Evolutionary conservation across 1,140 invertebrate species (phyloP).

Genomic region (Drosophila santomea): DNA sequence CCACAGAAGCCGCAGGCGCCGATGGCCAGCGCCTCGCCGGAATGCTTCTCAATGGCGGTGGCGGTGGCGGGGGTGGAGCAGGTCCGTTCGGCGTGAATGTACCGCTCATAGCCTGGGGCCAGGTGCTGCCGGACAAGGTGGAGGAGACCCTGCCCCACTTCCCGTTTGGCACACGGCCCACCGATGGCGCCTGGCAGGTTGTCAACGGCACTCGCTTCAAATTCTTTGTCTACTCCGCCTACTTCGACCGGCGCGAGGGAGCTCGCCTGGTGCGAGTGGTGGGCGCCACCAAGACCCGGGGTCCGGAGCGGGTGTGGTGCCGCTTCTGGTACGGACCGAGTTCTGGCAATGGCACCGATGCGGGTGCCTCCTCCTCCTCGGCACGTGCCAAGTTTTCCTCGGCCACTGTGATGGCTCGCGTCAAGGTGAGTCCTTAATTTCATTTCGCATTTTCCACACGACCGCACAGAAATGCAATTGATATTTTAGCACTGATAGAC

Average conservation of each 20-base stretch:
- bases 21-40: slow-evolving; percentile 77
- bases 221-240: slow-evolving; percentile 96
- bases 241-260: slow-evolving; percentile 91
- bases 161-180: slow-evolving; percentile 85
- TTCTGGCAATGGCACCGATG: slow-evolving; percentile 57
- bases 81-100: slow-evolving; percentile 62
- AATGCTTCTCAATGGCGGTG: slow-evolving; percentile 66
- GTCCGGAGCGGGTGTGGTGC: slow-evolving; percentile 93
- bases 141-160: slow-evolving; percentile 85
- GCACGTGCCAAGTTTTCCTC: slow-evolving; percentile 85
- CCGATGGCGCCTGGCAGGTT: slow-evolving; percentile 86
- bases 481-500: too few relatives aligned
- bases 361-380: slow-evolving; percentile 4
- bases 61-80: slow-evolving; percentile 34
- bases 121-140: slow-evolving; percentile 74
- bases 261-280: slow-evolving; percentile 91
- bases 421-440: slow-evolving; percentile 87
- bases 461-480: neutral
- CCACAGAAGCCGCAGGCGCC: slow-evolving; percentile 71
- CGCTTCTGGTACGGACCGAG: slow-evolving; percentile 90
- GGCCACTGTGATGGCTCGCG: slow-evolving; percentile 90
- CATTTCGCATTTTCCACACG: neutral
- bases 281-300: slow-evolving; percentile 93
- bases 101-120: slow-evolving; percentile 81
- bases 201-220: slow-evolving; percentile 90